Conservation (phyloP, 2,888 invertebrate genomes). For the Troilus luridus region DNA sequence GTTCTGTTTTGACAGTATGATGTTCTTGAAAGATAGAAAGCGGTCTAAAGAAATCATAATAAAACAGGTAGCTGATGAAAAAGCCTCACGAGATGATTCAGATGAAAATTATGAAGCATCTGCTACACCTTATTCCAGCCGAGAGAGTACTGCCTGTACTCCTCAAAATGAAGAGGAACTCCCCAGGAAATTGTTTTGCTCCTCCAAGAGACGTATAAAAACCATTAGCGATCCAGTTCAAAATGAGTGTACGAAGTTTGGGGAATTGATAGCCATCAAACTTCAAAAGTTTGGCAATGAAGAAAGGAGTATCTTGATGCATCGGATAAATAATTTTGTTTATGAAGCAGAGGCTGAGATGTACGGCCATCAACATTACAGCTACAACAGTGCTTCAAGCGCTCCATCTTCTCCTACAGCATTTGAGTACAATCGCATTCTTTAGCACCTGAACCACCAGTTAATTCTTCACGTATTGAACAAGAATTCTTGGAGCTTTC, state of each 20-base stretch:
- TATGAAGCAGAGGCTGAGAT: neutral
- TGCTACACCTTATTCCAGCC: neutral
- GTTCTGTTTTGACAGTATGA: slow-evolving; percentile 60
- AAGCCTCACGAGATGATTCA: neutral
- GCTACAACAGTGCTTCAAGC: neutral
- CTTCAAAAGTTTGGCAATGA: neutral
- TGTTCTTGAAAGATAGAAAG: slow-evolving; percentile 60
- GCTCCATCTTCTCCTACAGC: neutral
- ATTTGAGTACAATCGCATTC: neutral
- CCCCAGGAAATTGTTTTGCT: neutral
- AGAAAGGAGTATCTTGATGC: slow-evolving; percentile 19
- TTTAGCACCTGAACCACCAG: neutral
- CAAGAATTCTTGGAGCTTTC: neutral
- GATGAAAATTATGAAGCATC: neutral
- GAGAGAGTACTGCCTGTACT: neutral
- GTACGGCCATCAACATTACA: neutral
- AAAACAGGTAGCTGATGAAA: neutral
- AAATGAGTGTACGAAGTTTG: slow-evolving; percentile 14
- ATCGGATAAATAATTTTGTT: slow-evolving; percentile 7
- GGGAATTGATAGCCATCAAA: neutral
- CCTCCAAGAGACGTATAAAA: neutral
- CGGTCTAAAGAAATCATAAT: slow-evolving; percentile 24
- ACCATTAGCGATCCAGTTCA: neutral
- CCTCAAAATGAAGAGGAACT: neutral
- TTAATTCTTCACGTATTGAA: neutral